Percentiles rank a stretch among this genome's conserved stretches.
phyloP scores from a whole-genome alignment of 2,888 invertebrate genomes.

The Acleris laterana region DNA sequence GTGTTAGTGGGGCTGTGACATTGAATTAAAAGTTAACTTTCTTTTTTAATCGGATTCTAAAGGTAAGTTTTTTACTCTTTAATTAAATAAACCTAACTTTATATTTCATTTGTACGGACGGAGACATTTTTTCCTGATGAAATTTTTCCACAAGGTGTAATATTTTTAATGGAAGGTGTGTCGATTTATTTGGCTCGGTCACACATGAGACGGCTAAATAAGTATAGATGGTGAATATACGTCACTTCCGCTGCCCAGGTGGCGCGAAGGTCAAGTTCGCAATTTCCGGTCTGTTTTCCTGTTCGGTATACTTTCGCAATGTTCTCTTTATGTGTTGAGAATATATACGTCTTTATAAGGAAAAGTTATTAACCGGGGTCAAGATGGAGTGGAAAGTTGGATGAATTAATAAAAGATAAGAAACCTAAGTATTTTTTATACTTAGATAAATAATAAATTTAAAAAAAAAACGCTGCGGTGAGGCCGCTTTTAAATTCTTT shows the following conservation, averaged over 20 bases:
- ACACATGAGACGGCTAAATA: constrained; percentile 5
- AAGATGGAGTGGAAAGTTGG: too few relatives aligned
- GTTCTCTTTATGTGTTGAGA: neutral
- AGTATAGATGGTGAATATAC: constrained; percentile 10
- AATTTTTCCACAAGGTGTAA: constrained; percentile 10
- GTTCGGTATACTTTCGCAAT: neutral
- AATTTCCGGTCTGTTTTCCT: constrained; percentile 28
- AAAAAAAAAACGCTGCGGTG: too few relatives aligned
- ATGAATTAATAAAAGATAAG: too few relatives aligned
- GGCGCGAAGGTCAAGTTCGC: constrained; percentile 32
- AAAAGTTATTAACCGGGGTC: too few relatives aligned
- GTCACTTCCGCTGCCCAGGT: constrained; percentile 31
- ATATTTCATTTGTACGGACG: too few relatives aligned
- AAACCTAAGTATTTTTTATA: too few relatives aligned
- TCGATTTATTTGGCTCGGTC: constrained; percentile 15
- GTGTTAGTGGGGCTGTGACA: constrained; percentile 29
- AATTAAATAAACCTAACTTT: neutral
- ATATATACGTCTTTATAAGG: too few relatives aligned
- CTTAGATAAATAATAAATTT: too few relatives aligned
- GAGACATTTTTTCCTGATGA: neutral
- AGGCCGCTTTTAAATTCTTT: too few relatives aligned
- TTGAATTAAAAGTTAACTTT: constrained; percentile 27
- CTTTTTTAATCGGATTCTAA: constrained; percentile 20
- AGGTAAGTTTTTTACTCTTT: constrained; percentile 21
- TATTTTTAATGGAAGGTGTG: constrained; percentile 19